Evolutionary conservation across 1,140 invertebrate species (phyloP).

Genomic region (Diorhabda sublineata): DNA sequence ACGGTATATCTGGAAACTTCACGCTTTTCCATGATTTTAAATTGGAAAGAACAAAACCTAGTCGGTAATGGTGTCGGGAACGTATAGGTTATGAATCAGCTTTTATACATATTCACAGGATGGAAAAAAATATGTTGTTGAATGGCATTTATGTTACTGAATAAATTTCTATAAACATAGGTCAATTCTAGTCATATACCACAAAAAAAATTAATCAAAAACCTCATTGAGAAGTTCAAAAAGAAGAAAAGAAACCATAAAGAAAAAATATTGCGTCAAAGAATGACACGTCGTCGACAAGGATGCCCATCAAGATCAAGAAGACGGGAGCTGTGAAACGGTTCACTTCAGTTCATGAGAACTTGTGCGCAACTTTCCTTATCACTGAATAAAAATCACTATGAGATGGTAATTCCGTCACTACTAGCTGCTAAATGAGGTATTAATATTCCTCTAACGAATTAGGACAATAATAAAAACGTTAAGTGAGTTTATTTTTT

Average conservation of each 20-base stretch:
- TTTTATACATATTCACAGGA: too few relatives aligned
- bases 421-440: conserved; percentile 29
- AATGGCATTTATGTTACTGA: too few relatives aligned
- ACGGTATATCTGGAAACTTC: too few relatives aligned
- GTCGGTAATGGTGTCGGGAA: too few relatives aligned
- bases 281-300: conserved; percentile 23
- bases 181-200: too few relatives aligned
- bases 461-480: conserved; percentile 23
- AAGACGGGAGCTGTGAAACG: conserved; percentile 35
- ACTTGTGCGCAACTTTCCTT: conserved; percentile 24
- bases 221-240: not conserved
- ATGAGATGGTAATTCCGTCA: conserved; percentile 27
- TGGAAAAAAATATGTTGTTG: too few relatives aligned
- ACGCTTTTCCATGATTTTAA: too few relatives aligned
- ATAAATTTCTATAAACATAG: too few relatives aligned
- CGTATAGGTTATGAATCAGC: too few relatives aligned
- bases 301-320: conserved; percentile 26
- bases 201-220: too few relatives aligned
- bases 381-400: conserved; percentile 17
- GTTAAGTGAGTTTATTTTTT: conserved; percentile 11
- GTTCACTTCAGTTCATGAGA: conserved; percentile 34
- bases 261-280: conserved; percentile 22
- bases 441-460: conserved; percentile 38
- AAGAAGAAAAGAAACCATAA: conserved; percentile 18
- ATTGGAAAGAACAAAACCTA: too few relatives aligned